Evolutionary conservation across 1,140 invertebrate genomes (phyloP).

Genomic region (Drosophila persimilis): DNA sequence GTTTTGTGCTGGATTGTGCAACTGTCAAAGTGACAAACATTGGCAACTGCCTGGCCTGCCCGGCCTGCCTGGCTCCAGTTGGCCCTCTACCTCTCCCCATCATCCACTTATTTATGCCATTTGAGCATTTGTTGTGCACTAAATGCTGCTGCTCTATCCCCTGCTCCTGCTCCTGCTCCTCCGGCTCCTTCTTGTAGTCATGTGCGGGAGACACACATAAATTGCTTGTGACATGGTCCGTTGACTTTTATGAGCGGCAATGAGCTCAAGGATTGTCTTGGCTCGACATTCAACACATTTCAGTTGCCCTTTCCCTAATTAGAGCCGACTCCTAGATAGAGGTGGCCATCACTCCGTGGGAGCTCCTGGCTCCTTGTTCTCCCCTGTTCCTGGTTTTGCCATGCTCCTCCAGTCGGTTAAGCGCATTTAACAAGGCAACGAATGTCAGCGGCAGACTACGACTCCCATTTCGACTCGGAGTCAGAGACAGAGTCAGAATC

Average conservation of each 20-base stretch:
- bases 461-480: neutral
- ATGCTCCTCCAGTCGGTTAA: conserved; percentile 21
- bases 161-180: neutral
- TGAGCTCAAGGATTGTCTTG: conserved; percentile 66
- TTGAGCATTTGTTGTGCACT: conserved; percentile 72
- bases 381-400: neutral
- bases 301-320: conserved; percentile 37
- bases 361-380: too few species aligned
- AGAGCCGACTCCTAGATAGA: conserved; percentile 29
- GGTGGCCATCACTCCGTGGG: conserved; percentile 2
- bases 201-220: conserved; percentile 62
- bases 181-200: conserved; percentile 14
- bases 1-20: conserved; percentile 68
- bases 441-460: conserved; percentile 44
- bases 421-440: conserved; percentile 43
- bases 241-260: conserved; percentile 73
- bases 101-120: conserved; percentile 72
- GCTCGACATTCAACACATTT: conserved; percentile 58
- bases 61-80: neutral
- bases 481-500: conserved; percentile 2
- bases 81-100: neutral
- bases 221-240: conserved; percentile 78
- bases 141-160: conserved; percentile 21
- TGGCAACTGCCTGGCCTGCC: conserved; percentile 23
- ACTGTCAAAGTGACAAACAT: conserved; percentile 77